Conservation (phyloP, 2,888 invertebrate genomes). For the Pherbina coryleti region DNA sequence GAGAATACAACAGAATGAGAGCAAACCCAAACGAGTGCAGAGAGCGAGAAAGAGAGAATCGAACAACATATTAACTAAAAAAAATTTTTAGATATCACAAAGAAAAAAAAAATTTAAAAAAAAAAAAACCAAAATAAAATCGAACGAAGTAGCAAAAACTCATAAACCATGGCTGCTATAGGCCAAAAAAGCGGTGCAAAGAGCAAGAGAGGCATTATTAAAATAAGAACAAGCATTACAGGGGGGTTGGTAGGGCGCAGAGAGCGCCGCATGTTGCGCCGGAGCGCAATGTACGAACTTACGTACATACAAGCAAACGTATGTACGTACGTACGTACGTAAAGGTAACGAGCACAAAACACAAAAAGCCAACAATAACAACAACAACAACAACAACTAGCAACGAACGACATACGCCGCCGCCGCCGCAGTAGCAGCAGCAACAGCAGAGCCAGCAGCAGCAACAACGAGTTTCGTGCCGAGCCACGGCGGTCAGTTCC, state of each 20-base stretch:
- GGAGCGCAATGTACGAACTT: not conserved
- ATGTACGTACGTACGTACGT: not conserved
- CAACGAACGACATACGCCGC: constrained; percentile 12
- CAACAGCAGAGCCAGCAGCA: constrained; percentile 33
- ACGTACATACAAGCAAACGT: not conserved
- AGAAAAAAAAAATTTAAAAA: not conserved
- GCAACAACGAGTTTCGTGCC: constrained; percentile 60
- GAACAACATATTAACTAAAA: not conserved
- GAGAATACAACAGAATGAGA: not conserved
- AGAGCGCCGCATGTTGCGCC: not conserved
- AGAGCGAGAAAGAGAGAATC: not conserved
- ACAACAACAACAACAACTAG: constrained; percentile 30
- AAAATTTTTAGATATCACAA: constrained; percentile 5
- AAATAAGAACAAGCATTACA: not conserved
- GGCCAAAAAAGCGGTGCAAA: not conserved
- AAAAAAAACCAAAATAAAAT: not conserved
- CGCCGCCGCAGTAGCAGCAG: not conserved
- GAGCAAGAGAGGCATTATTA: not conserved
- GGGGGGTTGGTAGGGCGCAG: not conserved
- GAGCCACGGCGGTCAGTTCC: constrained; percentile 66
- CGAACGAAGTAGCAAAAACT: constrained; percentile 18
- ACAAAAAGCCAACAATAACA: constrained; percentile 28
- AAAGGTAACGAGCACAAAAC: constrained; percentile 30
- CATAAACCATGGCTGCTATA: constrained; percentile 1
- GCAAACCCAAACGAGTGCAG: not conserved